Evolutionary conservation across 2,797 vertebrate species (phyloP), one percentile per base, ranked within the genome.

Genomic region (Poeciliopsis paucimaculata): DNA sequence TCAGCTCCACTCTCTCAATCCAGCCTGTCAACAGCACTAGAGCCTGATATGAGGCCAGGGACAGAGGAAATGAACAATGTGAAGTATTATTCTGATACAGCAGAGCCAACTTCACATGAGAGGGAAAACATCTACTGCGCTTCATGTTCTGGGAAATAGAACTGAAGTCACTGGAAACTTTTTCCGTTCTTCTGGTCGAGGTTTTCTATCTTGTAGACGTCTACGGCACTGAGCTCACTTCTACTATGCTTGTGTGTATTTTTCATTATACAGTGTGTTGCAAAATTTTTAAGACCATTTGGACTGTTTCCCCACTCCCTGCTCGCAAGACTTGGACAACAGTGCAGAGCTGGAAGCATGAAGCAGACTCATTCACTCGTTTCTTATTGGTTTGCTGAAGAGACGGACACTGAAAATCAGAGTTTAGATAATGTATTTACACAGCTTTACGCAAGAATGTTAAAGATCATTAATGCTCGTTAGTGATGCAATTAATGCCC

Each of bases 61-160:
- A 93, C 80, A 60, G 71, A 85, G 87, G 89, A 89, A 88, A 86
- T 87, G 81, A 91, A 82, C 55, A 62, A 88, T 87, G 85, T 88
- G 83, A 81, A 80, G 81, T 87, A 62, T 73, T 76, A 85, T 91
- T 90, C 83, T 84, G 88, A 91, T 91, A 86, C 87, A 88, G 73
- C 80, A 73, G 71, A 83, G 81, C 76, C 28, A 1, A 85, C 76
- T 41, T 28, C 85, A 79, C 85, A 89, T 77, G 80, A 89, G 87
- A 85, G 85, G 75, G 53, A 89, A 85, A 82, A 89, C 78, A 84
- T 85, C 85, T 62, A 78, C 77, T 88, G 81, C 87, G 70, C 78
- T 88, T 75, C 83, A 53, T 82, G 78, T 88, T 89, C 82, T 62
- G 86, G 87, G 88, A 92, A 93, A 92, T 89, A 84, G 89, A 87